phyloP scores from a whole-genome alignment of 53 echinoderm and acorn worm genomes.

The Actinopyga echinites region DNA sequence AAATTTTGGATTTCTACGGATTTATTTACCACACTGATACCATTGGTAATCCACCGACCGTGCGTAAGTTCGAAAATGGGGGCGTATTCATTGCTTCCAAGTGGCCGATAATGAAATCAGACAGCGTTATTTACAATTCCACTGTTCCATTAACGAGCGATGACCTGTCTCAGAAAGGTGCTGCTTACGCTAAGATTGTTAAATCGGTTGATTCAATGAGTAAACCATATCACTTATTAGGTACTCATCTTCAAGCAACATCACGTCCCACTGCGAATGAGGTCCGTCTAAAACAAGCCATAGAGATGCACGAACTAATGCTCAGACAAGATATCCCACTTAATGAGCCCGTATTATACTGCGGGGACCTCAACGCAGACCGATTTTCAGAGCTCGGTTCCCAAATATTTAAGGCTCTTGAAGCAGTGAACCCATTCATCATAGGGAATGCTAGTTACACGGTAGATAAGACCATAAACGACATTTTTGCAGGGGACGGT shows the following conservation, averaged over 20 bases:
- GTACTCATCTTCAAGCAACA: constrained; percentile 74
- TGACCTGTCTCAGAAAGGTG: constrained; percentile 76
- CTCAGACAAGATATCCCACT: constrained; percentile 47
- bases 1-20: constrained; percentile 68
- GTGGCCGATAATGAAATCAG: constrained; percentile 77
- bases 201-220: constrained; percentile 63
- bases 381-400: constrained; percentile 31
- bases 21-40: constrained; percentile 77
- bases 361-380: constrained; percentile 61
- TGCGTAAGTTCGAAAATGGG: constrained; percentile 73
- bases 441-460: constrained; percentile 62
- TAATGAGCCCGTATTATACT: constrained; percentile 65
- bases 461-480: constrained; percentile 69
- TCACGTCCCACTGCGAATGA: constrained; percentile 10
- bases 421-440: constrained; percentile 60
- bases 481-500: constrained; percentile 55
- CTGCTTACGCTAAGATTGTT: constrained; percentile 66
- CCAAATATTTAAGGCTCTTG: constrained; percentile 64
- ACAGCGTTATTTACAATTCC: constrained; percentile 58
- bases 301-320: constrained; percentile 62
- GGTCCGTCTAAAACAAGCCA: constrained; percentile 57
- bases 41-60: constrained; percentile 60
- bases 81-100: constrained; percentile 90
- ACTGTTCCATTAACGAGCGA: constrained; percentile 58
- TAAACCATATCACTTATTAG: constrained; percentile 73